Evolutionary conservation across 1,140 invertebrate species (phyloP), one percentile per base, ranked within the genome.

Genomic region (Hycleus phaleratus): DNA sequence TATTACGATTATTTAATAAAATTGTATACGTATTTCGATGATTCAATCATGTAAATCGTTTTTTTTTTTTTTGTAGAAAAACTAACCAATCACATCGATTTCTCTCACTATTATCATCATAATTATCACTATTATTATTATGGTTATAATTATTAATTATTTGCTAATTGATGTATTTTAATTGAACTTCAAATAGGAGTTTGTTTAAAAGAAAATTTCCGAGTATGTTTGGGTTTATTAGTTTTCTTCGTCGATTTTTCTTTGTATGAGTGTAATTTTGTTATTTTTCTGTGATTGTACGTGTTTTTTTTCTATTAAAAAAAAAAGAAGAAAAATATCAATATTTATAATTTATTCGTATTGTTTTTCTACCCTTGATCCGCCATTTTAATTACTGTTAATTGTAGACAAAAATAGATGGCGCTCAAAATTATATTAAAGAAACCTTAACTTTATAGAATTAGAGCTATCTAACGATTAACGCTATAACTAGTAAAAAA

Each of bases 241-340:
- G 26, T 26, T 10, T 25, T 9, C 18, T 10, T 7, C 5, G 18
- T 12, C 7, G 7, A 46, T 24, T 5, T 12, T 7, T 32, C 32
- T 57, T 56, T 60, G 44, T 61, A 61, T 50, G 54, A 52, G 59
- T 61, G 55, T 57, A 58, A 58, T 61, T 58, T 57, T 58, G 59
- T 57, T 61, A 49, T 49, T 57, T 61, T 51, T 57, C 59, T 61
- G 59, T 61, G 59, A 61, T 61, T 61, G 59, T 61, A 61, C 46
- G 59, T 55, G 52, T 55, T 55, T 45, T 47, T 55, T 55, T 55
- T 58, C 53, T 58, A 52, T 50, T 43, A 47, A 56, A 61, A 61
- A 61, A 61, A 51, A 18, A 18, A 18, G 18, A 18, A 18, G 18
- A 18, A 18, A 18, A 18, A 18, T 18, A 61, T 58, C 59, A 61